These are phyloP conservation scores for Clitarchus hookeri DNA, from an alignment of 2,888 invertebrate species.

Conservation along the genomic window DNA sequence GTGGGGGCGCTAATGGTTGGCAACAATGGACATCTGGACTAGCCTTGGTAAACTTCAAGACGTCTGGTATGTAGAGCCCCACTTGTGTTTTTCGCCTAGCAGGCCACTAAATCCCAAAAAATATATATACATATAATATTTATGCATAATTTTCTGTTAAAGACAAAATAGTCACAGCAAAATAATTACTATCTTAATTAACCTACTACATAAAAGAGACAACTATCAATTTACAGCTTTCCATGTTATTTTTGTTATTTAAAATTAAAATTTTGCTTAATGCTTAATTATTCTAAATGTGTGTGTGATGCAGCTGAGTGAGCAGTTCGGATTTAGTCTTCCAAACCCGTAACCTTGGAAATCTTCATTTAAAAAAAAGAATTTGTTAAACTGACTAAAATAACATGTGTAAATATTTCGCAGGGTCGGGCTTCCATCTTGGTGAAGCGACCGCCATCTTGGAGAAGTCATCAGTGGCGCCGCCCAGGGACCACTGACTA, in stretches of 20 bases:
- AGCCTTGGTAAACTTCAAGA: constrained; percentile 28
- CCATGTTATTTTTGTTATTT: background rate
- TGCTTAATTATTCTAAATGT: constrained; percentile 23
- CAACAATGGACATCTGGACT: constrained; percentile 42
- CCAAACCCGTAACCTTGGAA: background rate
- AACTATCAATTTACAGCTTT: constrained; percentile 2
- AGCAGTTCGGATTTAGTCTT: background rate
- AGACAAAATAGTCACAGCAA: constrained; percentile 22
- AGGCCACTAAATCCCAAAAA: constrained; percentile 1
- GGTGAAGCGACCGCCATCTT: constrained; percentile 19
- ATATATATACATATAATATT: background rate
- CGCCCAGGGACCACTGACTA: constrained; percentile 11
- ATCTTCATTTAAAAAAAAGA: background rate
- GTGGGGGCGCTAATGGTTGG: constrained; percentile 28
- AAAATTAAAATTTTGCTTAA: background rate
- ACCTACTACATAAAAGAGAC: constrained; percentile 6
- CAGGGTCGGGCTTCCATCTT: constrained; percentile 32
- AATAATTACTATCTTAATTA: constrained; percentile 4
- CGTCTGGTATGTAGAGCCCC: constrained; percentile 31
- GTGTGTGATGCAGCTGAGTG: constrained; percentile 21
- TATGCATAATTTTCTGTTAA: constrained; percentile 5
- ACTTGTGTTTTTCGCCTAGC: constrained; percentile 2
- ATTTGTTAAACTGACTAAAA: constrained; percentile 28
- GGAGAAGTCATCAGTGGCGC: constrained; percentile 5
- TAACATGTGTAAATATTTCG: constrained; percentile 41